A percentile compares a stretch with the other conserved stretches of the same genome.
Evolutionary conservation across 2,888 invertebrate genomes (phyloP).

Genomic region (Sphaeridia pumilis): DNA sequence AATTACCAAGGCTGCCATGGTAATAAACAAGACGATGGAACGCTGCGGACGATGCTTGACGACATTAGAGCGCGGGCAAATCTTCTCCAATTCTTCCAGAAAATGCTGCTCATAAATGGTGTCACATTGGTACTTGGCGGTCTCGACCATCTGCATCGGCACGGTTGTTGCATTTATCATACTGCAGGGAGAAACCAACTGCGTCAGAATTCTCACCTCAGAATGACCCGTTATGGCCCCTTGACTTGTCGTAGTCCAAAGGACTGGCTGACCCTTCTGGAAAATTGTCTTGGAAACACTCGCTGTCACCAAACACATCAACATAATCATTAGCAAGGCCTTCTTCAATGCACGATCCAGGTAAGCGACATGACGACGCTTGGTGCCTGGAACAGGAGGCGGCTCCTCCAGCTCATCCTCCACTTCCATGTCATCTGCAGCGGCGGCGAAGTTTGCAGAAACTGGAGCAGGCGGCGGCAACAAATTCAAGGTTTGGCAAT

Average conservation of each 20-base stretch:
- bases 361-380: background rate
- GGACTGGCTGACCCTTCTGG: background rate
- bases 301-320: background rate
- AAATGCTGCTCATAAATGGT: constrained; percentile 2
- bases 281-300: too few species aligned
- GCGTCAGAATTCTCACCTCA: background rate
- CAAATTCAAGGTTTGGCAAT: background rate
- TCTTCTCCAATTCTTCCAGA: constrained; percentile 2
- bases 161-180: background rate
- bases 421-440: too few species aligned
- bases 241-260: constrained; percentile 4
- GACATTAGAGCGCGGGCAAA: too few species aligned
- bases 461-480: background rate
- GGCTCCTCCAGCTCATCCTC: too few species aligned
- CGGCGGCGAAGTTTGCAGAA: too few species aligned
- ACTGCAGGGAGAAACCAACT: constrained; percentile 8
- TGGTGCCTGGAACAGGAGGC: too few species aligned
- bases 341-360: background rate
- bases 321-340: background rate
- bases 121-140: background rate
- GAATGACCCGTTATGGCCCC: constrained; percentile 1
- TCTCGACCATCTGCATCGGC: background rate
- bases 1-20: too few species aligned
- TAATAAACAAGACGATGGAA: too few species aligned
- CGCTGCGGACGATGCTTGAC: too few species aligned